Conservation (phyloP, 1,140 invertebrate species). For the Drosophila orosa region DNA sequence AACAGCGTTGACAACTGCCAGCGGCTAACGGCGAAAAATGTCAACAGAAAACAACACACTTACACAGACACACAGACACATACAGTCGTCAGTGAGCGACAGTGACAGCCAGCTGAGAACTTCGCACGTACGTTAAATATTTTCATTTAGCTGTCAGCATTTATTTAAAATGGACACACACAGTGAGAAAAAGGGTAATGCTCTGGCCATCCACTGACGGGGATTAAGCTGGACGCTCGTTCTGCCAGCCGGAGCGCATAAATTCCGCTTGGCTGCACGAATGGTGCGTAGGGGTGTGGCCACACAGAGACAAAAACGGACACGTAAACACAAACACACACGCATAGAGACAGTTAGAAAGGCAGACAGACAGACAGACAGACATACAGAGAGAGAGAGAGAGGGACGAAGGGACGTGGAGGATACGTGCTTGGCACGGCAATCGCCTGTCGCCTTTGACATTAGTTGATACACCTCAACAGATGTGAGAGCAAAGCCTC, state of each 20-base stretch:
- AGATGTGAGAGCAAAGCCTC: slow-evolving; percentile 37
- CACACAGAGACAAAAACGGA: slow-evolving; percentile 1
- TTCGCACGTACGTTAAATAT: slow-evolving; percentile 75
- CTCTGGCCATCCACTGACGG: neutral
- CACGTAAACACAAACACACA: slow-evolving; percentile 8
- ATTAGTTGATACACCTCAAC: slow-evolving; percentile 52
- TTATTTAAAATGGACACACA: slow-evolving; percentile 71
- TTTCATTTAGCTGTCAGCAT: slow-evolving; percentile 78
- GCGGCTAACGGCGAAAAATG: slow-evolving; percentile 38
- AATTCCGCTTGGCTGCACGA: slow-evolving; percentile 41
- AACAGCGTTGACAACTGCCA: slow-evolving; percentile 52
- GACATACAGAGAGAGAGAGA: slow-evolving; percentile 7
- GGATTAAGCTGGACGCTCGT: slow-evolving; percentile 7
- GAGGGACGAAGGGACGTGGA: neutral
- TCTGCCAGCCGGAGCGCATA: slow-evolving; percentile 16
- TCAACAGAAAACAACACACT: slow-evolving; percentile 53
- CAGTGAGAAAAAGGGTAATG: slow-evolving; percentile 14
- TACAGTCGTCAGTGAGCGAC: slow-evolving; percentile 15
- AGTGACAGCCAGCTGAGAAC: slow-evolving; percentile 48
- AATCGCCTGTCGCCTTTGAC: slow-evolving; percentile 47
- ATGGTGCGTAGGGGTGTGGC: slow-evolving; percentile 31
- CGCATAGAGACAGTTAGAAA: neutral
- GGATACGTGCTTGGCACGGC: slow-evolving; percentile 28
- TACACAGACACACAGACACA: neutral
- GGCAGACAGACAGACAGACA: slow-evolving; percentile 10